Base-by-base conservation (phyloP, 2,888 invertebrate species). In the Cetonia aurata region DNA sequence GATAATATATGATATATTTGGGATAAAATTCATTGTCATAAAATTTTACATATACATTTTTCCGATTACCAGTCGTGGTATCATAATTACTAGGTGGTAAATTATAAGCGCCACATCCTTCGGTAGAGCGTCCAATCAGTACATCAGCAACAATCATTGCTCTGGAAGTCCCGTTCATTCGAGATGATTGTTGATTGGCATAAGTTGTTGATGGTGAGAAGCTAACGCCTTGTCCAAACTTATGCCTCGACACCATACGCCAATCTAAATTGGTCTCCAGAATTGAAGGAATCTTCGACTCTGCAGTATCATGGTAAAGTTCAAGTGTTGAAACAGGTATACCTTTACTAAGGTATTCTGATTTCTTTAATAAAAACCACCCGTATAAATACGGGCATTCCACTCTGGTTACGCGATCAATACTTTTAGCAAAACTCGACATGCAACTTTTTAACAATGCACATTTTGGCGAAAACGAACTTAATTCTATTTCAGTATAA, bases 21-120 rank as follows among this genome's bases (percentile, higher is more conserved):
- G 83, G 83, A 71, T 83, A 82, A 76, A 80, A 84, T 70, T 84
- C 83, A 62, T 79, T 75, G 69, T 84, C 83, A 67, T 79, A 80
- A 74, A 79, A 84, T 73, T 84, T 84, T 0, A 83, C 82, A 72
- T 76, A 81, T 1, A 82, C 83, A 4, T 73, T 69, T 0, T 74
- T 73, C 46, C 67, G 57, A 71, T 77, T 79, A 8, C 80, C 81
- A 41, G 71, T 65, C 0, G 81, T 80, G 0, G 83, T 84, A 72
- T 83, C 83, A 72, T 59, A 79, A 3, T 75, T 75, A 19, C 31
- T 33, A 31, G 76, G 72, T 6, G 83, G 81, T 19, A 82, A 68
- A n/a, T 3, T 17, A 3, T 19, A 56, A 8, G 1, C 6, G 13
- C 3, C 2, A 25, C 4, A 0, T 8, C 44, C 41, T 0, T 9